Evolutionary conservation across 1,140 invertebrate species (phyloP), one percentile per base, ranked within the genome.

Genomic region (Neotoxoptera formosana): DNA sequence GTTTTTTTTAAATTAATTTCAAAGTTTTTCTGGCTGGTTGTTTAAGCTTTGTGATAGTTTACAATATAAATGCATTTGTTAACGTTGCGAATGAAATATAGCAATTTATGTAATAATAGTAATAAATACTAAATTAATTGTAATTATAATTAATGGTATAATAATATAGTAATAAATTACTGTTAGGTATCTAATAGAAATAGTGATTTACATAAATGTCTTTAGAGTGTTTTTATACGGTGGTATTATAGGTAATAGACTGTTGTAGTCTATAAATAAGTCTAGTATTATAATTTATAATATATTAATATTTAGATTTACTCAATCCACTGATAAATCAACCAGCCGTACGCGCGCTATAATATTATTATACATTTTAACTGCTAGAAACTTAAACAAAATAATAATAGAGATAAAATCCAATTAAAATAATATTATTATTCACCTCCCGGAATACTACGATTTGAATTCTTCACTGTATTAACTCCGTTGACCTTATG

Each of bases 361-460:
- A 17, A 76, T 76, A n/a, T 17, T 34, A 67, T 67, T 53, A 21
- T 9, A 4, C 7, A 9, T 30, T 30, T 56, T 14, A 60, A 60
- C 25, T 67, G 9, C 30, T 67, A 67, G 14, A 76, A 20, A 76
- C 14, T 17, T 76, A 76, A 4, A 41, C n/a, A 41, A 76, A 20
- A n/a, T n/a, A 34, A 76, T 76, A 76, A 76, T 34, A 17, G n/a
- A n/a, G n/a, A 34, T 83, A 41, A 47, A 3, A 47, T 47, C 1
- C 14, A 20, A 87, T 87, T n/a, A 47, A n/a, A 87, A 87, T n/a
- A 87, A n/a, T 67, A 67, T n/a, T 67, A 60, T 47, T 87, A 47
- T n/a, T n/a, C 41, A 14, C 4, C 14, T 87, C 11, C 4, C 47
- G 25, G 9, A 84, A 14, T 14, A 87, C 30, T 0, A 23, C 20